Base-by-base conservation (phyloP, 23 tunicate genomes). In the Phallusia fumigata region DNA sequence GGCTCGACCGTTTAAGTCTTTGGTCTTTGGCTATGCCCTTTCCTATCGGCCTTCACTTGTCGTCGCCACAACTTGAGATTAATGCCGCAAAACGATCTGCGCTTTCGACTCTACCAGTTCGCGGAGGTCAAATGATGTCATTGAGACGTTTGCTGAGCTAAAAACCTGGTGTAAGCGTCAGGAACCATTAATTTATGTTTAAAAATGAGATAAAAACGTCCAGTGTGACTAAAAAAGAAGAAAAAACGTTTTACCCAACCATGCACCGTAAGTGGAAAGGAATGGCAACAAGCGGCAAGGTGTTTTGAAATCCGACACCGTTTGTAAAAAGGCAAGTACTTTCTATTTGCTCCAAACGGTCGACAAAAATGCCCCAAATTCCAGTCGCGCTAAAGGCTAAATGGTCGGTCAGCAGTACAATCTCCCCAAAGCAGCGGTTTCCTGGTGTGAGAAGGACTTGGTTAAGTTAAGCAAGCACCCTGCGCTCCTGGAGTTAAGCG, bases 301-400 rank as follows among this genome's bases (percentile, higher is more conserved):
- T 58, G 69, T 58, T 58, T 58, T 58, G 69, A 58, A 58, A 58
- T 13, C 69, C 5, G 69, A 58, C 16, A 58, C 69, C 69, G 28
- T 22, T 58, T 58, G 69, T 58, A 58, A 58, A 24, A 22, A 10
- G 8, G 47, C 47, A 40, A 40, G 47, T 40, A 40, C 47, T 40
- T 40, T 40, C 47, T 3, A 3, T 40, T 40, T 40, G 8, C 47
- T 40, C 10, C 47, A 5, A 40, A 3, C 47, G 47, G 47, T 3
- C 47, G 47, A 40, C 47, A 3, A 40, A 40, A 40, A 40, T 40
- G 47, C 47, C 47, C 47, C 47, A 40, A 40, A 40, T 40, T 40
- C 47, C 47, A 3, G 5, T 10, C 5, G 47, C 47, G 47, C 47
- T 40, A 40, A 40, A 40, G 47, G 47, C 47, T 40, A 40, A 5